A percentile compares a stretch with the other conserved stretches of the same genome.
These are phyloP conservation scores for Diachrysia chrysitis DNA, from an alignment of 2,888 invertebrate species.

Conservation along the genomic window DNA sequence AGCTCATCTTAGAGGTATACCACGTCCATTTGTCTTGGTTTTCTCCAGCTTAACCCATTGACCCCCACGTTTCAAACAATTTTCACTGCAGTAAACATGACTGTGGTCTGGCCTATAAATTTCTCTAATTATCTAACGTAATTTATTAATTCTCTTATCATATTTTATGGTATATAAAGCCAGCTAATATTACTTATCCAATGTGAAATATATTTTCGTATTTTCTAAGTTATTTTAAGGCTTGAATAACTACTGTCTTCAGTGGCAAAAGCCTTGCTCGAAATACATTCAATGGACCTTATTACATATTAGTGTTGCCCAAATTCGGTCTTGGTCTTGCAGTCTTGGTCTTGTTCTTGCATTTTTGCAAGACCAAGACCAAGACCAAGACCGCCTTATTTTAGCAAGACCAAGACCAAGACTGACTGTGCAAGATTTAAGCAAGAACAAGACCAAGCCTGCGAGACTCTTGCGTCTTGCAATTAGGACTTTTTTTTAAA, in stretches of 20 bases:
- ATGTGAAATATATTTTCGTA: background rate
- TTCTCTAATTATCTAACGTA: background rate
- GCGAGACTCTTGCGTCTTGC: no score
- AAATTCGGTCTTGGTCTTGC: no score
- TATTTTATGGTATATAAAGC: background rate
- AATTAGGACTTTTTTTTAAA: no score
- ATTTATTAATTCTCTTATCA: background rate
- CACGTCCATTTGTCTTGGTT: constrained; percentile 25
- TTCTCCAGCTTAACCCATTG: constrained; percentile 10
- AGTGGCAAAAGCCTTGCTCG: background rate
- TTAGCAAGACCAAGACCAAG: no score
- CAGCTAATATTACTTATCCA: background rate
- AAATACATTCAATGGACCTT: background rate
- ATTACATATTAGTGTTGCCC: no score
- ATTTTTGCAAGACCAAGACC: no score
- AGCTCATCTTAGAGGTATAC: no score
- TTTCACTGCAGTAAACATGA: constrained; percentile 17
- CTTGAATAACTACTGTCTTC: background rate
- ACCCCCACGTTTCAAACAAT: constrained; percentile 1
- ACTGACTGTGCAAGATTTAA: no score
- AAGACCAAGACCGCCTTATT: no score
- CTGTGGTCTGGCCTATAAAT: background rate
- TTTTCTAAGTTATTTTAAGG: background rate
- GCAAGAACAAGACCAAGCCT: no score
- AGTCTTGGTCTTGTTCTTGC: no score